These are phyloP conservation scores for Seira sanloemensis DNA, from an alignment of 2,888 invertebrate genomes.

Conservation along the genomic window DNA sequence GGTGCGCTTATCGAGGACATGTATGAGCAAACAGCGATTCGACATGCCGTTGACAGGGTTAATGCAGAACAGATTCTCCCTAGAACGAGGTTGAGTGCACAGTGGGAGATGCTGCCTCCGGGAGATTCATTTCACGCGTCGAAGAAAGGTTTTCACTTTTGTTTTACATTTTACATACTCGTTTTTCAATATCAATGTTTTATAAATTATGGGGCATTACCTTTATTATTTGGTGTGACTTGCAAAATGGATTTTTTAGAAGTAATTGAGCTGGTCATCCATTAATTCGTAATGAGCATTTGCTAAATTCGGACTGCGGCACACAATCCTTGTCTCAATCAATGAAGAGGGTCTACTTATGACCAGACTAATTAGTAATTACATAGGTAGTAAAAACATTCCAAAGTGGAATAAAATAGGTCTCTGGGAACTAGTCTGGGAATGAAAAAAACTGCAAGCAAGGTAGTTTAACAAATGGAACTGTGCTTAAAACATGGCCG, in stretches of 20 bases:
- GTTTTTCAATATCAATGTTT: neutral
- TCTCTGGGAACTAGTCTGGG: too few species aligned
- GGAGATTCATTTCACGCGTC: slow-evolving; percentile 97
- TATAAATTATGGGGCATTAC: too few species aligned
- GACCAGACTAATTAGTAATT: too few species aligned
- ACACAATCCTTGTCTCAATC: neutral
- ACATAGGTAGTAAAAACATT: too few species aligned
- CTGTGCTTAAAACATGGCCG: too few species aligned
- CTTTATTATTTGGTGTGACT: too few species aligned
- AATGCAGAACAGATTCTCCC: slow-evolving; percentile 90
- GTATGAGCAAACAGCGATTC: slow-evolving; percentile 88
- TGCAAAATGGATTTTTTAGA: neutral
- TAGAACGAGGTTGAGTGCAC: slow-evolving; percentile 88
- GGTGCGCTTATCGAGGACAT: slow-evolving; percentile 72
- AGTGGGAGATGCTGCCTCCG: slow-evolving; percentile 92
- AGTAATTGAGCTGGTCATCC: neutral
- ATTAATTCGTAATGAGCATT: neutral
- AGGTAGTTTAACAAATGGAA: too few species aligned
- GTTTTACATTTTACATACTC: slow-evolving; percentile 8
- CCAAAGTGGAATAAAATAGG: too few species aligned
- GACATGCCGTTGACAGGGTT: slow-evolving; percentile 91
- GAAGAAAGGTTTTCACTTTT: slow-evolving; percentile 84
- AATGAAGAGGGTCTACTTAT: neutral
- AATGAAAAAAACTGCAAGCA: too few species aligned
- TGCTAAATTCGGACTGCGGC: neutral